Evolutionary conservation across 1,140 invertebrate species (phyloP).

Genomic region (Drosophila ogumai): DNA sequence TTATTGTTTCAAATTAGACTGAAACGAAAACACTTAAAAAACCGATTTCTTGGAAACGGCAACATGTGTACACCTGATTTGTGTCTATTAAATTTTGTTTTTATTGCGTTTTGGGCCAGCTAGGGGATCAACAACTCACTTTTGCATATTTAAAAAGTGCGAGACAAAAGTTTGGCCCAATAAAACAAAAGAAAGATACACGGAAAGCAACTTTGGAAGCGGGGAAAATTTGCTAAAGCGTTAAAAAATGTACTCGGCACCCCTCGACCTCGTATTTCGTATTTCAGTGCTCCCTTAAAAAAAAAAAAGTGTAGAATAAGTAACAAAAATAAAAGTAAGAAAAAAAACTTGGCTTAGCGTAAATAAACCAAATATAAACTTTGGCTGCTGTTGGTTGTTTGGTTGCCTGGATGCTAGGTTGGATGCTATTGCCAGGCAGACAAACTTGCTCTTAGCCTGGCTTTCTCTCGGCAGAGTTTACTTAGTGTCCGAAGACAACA

Average conservation of each 20-base stretch:
- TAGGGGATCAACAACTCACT: conserved; percentile 40
- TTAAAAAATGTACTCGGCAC: conserved; percentile 71
- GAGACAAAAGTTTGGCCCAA: conserved; percentile 59
- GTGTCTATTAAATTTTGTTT: conserved; percentile 52
- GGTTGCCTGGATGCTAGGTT: conserved; percentile 19
- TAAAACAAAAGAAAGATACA: conserved; percentile 54
- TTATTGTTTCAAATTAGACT: background rate
- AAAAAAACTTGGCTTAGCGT: conserved; percentile 75
- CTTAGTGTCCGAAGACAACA: conserved; percentile 64
- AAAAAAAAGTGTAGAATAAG: conserved; percentile 28
- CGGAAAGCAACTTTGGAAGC: conserved; percentile 30
- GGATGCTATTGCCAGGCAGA: conserved; percentile 56
- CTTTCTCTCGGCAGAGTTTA: conserved; percentile 56
- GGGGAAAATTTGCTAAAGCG: conserved; percentile 71
- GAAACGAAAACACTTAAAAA: conserved; percentile 9
- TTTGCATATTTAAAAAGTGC: conserved; percentile 60
- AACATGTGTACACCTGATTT: conserved; percentile 63
- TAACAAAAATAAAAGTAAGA: conserved; percentile 35
- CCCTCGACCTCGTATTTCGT: background rate
- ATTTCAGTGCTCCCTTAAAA: background rate
- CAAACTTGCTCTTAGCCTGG: conserved; percentile 75
- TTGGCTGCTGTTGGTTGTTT: conserved; percentile 40
- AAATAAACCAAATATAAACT: conserved; percentile 83
- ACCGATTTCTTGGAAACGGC: background rate
- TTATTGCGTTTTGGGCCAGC: conserved; percentile 4